A percentile compares a stretch with the other conserved stretches of the same genome.
Conservation (phyloP, 2,113 vertebrate species). For the Cnemophilus loriae region DNA sequence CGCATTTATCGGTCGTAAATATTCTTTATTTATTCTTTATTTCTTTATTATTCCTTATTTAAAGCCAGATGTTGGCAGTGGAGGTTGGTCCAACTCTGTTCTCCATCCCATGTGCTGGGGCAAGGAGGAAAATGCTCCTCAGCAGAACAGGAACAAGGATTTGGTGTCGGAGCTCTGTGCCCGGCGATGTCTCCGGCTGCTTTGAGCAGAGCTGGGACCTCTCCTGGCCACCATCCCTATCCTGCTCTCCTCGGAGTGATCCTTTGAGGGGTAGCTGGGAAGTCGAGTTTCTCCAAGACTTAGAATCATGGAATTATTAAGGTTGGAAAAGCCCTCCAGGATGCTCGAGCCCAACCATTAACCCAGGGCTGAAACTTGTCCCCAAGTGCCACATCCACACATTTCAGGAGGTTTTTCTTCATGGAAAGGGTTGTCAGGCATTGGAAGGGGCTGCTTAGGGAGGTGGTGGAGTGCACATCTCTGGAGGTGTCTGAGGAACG, state of each 20-base stretch:
- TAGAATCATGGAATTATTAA: neutral
- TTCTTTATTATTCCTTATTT: neutral
- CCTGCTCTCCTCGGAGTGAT: neutral
- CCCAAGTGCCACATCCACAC: neutral
- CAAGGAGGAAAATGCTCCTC: neutral
- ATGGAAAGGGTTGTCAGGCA: neutral
- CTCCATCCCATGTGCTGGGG: rapidly evolving
- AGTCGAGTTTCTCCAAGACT: neutral
- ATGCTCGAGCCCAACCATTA: neutral
- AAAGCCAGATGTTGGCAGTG: neutral
- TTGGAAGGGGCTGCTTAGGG: neutral
- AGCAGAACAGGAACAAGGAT: neutral
- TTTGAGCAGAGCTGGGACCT: neutral
- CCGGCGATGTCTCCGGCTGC: rapidly evolving
- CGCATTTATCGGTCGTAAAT: rapidly evolving
- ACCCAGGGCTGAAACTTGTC: rapidly evolving
- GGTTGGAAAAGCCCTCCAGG: neutral
- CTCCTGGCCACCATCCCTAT: neutral
- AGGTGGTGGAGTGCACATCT: neutral
- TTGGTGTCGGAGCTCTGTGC: rapidly evolving
- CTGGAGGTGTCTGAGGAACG: neutral
- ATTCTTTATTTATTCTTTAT: neutral
- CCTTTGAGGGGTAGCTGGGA: neutral
- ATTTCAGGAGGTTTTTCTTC: neutral
- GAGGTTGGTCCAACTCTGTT: rapidly evolving